Base-by-base conservation (phyloP, 2,888 invertebrate species). In the Hymenopus coronatus region DNA sequence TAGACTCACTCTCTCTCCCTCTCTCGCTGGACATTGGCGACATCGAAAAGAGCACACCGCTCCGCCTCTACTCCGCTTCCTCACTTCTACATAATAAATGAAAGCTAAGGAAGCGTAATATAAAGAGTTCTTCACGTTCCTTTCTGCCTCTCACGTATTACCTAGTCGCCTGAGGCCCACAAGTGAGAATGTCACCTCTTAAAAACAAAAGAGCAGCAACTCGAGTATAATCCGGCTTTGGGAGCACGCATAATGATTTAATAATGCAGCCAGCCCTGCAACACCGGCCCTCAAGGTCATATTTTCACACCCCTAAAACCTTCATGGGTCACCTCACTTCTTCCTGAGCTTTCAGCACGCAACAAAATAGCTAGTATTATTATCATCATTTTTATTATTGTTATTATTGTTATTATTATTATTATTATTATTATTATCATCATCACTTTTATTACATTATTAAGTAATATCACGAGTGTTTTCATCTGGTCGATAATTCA, bases 101-200 rank as follows among this genome's bases (percentile, higher is more conserved):
- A 87, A 87, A 82, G 82, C 87, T 82, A 87, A 82, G 82, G 87
- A 82, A 81, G 81, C 81, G 87, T 87, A 87, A 87, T 86, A 70
- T 86, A 81, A 86, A 54, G 86, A 86, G 86, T 28, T 70, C 70
- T 27, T 54, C 86, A 86, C 86, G 54, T 86, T 70, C 28, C 54
- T 70, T 70, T 70, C 54, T 70, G 20, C 54, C 25, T 70, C 54
- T 70, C 33, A 33, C 82, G 82, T 30, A 87, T 87, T 87, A 87
- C 87, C 82, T 70, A 15, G 20, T 70, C 20, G 54, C 54, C 33
- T 82, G 9, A 12, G 86, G 86, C 28, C 30, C 70, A 28, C 86
- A 87, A 87, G 87, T 87, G 87, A 87, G 82, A 87, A 87, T 82
- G 87, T 82, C 87, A 87, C 87, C 87, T 87, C 87, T 87, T 87